phyloP scores from a whole-genome alignment of 2,113 vertebrate genomes.

The Psephotus haematonotus region DNA sequence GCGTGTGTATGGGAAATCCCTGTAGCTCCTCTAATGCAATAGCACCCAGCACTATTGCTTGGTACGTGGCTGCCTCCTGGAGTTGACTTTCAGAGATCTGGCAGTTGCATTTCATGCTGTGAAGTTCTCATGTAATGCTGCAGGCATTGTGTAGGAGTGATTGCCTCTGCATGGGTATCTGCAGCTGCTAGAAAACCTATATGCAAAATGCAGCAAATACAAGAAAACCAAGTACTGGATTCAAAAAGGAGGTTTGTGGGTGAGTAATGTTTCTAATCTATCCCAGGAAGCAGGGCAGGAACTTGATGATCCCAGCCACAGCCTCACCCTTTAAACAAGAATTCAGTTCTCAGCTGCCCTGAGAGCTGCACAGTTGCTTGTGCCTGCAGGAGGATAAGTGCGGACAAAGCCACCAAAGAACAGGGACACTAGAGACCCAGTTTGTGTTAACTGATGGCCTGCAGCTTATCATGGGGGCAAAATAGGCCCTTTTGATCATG shows the following conservation, averaged over 20 bases:
- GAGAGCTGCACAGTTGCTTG: not conserved
- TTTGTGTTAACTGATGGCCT: not conserved
- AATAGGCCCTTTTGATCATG: not conserved
- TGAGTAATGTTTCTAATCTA: not conserved
- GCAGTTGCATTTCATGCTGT: not conserved
- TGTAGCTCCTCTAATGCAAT: not conserved
- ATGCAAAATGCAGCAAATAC: not conserved
- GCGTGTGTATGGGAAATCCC: not conserved
- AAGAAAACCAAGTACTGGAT: not conserved
- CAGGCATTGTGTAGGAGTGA: not conserved
- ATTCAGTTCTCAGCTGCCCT: not conserved
- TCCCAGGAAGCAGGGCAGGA: not conserved
- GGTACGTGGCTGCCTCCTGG: not conserved
- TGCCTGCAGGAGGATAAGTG: not conserved
- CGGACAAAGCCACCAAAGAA: accelerated
- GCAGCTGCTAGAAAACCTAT: not conserved
- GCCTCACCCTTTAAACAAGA: not conserved
- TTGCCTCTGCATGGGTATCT: not conserved
- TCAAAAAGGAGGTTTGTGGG: not conserved
- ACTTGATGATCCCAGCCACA: not conserved
- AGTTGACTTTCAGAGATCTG: not conserved
- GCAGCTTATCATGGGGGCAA: not conserved
- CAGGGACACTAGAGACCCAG: not conserved
- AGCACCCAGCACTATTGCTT: not conserved
- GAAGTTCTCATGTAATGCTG: not conserved